Percentiles rank a stretch among this genome's conserved stretches.
Conservation (phyloP, 2,888 invertebrate species). For the Odontocolon sp. region DNA sequence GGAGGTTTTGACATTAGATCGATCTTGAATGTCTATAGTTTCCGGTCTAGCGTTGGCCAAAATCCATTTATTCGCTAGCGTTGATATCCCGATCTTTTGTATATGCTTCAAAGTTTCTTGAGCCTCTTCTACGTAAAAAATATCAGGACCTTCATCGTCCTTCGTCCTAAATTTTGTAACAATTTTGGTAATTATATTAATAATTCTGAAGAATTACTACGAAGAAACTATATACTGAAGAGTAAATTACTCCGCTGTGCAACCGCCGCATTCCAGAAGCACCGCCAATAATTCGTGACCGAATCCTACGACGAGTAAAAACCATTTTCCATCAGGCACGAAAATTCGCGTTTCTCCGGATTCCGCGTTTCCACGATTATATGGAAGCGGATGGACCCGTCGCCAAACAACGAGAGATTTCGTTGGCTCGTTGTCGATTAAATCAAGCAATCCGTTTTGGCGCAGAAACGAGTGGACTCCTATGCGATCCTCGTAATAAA, state of each 20-base stretch:
- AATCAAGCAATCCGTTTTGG: constrained; percentile 88
- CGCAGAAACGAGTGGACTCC: constrained; percentile 90
- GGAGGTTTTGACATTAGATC: constrained; percentile 66
- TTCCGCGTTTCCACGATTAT: constrained; percentile 70
- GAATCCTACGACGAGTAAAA: constrained; percentile 88
- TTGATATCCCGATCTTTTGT: constrained; percentile 88
- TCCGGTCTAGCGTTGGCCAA: constrained; percentile 86
- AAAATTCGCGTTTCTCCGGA: constrained; percentile 63
- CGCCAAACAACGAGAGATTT: constrained; percentile 90
- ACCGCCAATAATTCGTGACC: constrained; percentile 86
- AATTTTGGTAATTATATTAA: neutral
- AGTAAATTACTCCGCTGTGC: constrained; percentile 83
- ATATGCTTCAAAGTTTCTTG: constrained; percentile 91
- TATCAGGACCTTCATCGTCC: constrained; percentile 87
- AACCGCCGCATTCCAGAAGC: constrained; percentile 89
- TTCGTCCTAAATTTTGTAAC: constrained; percentile 81
- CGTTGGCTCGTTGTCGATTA: constrained; percentile 86
- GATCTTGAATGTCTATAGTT: constrained; percentile 79
- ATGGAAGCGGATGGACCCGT: constrained; percentile 86
- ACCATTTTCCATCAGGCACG: constrained; percentile 86
- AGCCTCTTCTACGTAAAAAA: constrained; percentile 94
- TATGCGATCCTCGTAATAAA: constrained; percentile 87
- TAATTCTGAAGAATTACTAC: neutral
- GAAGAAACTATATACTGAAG: neutral
- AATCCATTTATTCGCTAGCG: constrained; percentile 87